A percentile compares a stretch with the other conserved stretches of the same genome.
phyloP scores from a whole-genome alignment of 2,888 invertebrate species.

The Zelleria hepariella region DNA sequence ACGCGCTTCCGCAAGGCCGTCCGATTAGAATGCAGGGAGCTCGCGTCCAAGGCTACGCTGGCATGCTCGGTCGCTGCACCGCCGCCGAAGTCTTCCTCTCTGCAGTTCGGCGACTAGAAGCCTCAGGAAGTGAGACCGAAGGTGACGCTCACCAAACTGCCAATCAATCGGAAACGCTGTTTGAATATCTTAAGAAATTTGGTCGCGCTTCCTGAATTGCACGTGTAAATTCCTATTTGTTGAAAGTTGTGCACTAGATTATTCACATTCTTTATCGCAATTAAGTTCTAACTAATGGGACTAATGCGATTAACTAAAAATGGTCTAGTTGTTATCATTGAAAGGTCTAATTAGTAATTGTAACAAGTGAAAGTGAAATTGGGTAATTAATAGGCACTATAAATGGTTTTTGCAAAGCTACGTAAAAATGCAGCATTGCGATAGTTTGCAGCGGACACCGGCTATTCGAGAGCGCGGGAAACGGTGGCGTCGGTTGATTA shows the following conservation, averaged over 20 bases:
- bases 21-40: constrained; percentile 68
- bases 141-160: constrained; percentile 52
- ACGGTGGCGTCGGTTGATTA: constrained; percentile 26
- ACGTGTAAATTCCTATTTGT: not conserved
- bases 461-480: constrained; percentile 23
- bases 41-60: constrained; percentile 64
- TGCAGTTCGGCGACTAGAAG: constrained; percentile 25
- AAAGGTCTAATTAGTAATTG: not conserved
- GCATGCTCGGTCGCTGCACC: constrained; percentile 66
- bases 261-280: too few relatives aligned
- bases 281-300: not conserved
- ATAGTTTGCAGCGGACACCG: not conserved
- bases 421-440: not conserved
- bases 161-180: constrained; percentile 60
- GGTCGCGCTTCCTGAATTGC: constrained; percentile 37
- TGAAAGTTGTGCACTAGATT: not conserved
- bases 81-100: constrained; percentile 55
- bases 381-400: not conserved
- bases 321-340: not conserved
- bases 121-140: constrained; percentile 61
- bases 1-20: constrained; percentile 70
- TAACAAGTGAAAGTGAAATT: not conserved
- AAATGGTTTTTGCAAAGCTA: not conserved
- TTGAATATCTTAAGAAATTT: constrained; percentile 50
- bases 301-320: too few relatives aligned